Evolutionary conservation across 2,797 vertebrate species (phyloP).

Genomic region (Periparus ater): DNA sequence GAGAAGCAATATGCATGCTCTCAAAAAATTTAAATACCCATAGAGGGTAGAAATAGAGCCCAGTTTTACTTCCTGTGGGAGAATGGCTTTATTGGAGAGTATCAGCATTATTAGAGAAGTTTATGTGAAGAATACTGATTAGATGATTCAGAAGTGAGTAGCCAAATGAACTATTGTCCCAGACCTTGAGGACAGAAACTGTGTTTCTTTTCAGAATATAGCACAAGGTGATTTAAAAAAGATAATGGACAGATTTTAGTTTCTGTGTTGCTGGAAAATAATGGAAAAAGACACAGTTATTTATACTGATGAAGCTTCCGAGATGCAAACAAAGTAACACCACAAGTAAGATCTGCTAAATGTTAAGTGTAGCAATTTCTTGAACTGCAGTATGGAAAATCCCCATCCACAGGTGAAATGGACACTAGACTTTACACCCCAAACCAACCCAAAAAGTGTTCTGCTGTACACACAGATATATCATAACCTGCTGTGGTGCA

Average conservation of each 20-base stretch:
- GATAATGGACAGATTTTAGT: background rate
- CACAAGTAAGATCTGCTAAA: background rate
- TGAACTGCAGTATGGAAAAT: background rate
- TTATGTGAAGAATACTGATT: background rate
- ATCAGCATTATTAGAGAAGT: background rate
- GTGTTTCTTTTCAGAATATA: background rate
- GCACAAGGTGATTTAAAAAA: background rate
- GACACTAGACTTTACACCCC: rapidly evolving
- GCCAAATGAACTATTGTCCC: background rate
- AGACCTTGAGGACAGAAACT: background rate
- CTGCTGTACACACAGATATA: background rate
- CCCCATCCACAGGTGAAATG: background rate
- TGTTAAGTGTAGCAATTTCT: background rate
- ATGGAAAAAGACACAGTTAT: background rate
- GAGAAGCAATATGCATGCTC: background rate
- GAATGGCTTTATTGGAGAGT: background rate
- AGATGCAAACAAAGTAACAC: background rate
- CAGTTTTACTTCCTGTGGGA: background rate
- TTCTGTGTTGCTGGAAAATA: background rate
- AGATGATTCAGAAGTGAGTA: background rate
- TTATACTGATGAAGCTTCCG: background rate
- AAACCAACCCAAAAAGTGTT: background rate
- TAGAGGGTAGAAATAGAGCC: background rate
- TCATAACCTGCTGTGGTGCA: background rate
- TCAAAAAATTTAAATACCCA: background rate